Evolutionary conservation across 2,797 vertebrate genomes (phyloP).

Genomic region (Hydrolagus colliei): DNA sequence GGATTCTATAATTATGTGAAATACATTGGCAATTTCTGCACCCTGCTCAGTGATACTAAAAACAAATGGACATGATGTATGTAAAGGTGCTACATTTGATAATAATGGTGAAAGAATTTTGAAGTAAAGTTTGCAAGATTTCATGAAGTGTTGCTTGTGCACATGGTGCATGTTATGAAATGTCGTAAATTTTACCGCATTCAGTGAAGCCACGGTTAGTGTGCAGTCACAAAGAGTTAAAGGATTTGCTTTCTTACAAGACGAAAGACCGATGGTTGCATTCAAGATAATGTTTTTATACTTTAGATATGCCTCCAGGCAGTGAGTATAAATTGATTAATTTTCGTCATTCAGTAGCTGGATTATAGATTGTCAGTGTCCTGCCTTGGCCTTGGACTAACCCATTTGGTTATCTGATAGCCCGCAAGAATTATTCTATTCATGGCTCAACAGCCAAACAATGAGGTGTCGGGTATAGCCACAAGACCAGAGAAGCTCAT

Average conservation of each 20-base stretch:
- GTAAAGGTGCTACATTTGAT: neutral
- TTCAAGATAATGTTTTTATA: conserved; percentile 13
- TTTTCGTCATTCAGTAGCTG: conserved; percentile 16
- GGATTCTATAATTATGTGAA: neutral
- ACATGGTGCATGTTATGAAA: no score
- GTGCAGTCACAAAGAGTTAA: conserved; percentile 16
- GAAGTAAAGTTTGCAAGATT: no score
- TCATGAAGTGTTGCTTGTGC: no score
- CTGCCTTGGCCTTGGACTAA: conserved; percentile 23
- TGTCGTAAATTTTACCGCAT: no score
- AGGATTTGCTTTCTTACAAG: conserved; percentile 26
- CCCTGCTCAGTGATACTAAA: neutral
- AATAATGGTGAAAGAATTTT: neutral
- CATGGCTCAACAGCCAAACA: conserved; percentile 24
- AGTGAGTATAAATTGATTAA: conserved; percentile 28
- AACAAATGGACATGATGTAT: neutral
- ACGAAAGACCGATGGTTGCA: conserved; percentile 15
- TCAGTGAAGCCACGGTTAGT: neutral
- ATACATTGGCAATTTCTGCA: neutral
- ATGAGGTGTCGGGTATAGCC: conserved; percentile 10
- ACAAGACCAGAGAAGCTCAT: neutral
- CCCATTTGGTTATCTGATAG: conserved; percentile 24
- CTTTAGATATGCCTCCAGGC: conserved; percentile 27
- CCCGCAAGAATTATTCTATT: conserved; percentile 12
- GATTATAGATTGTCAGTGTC: conserved; percentile 25